phyloP scores from a whole-genome alignment of 2,888 invertebrate genomes.

The Empis livida region DNA sequence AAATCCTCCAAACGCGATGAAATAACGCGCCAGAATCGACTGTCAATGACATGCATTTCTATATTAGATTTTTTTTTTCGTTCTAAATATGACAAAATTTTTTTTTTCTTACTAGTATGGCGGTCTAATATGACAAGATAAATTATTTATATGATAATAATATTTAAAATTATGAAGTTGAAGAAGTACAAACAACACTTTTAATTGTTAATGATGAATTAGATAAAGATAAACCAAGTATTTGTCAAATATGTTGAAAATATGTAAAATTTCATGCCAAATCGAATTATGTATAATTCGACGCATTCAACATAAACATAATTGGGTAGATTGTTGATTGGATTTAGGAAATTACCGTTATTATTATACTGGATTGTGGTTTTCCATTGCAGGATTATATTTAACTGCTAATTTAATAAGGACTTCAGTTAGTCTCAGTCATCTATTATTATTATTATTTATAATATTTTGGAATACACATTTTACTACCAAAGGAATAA shows the following conservation, averaged over 20 bases:
- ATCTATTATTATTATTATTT: constrained; percentile 47
- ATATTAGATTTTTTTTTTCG: too few relatives aligned
- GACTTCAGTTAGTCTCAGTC: constrained; percentile 67
- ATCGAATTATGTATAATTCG: constrained; percentile 68
- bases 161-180: constrained; percentile 49
- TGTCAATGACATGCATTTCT: too few relatives aligned
- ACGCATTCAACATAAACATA: constrained; percentile 67
- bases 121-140: too few relatives aligned
- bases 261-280: constrained; percentile 69
- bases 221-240: constrained; percentile 25
- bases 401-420: constrained; percentile 70
- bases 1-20: too few relatives aligned
- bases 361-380: constrained; percentile 55
- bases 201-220: constrained; percentile 20
- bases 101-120: too few relatives aligned
- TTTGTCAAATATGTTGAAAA: constrained; percentile 48
- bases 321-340: constrained; percentile 77
- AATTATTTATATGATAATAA: constrained; percentile 46
- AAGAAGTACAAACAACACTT: constrained; percentile 25
- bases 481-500: constrained; percentile 71
- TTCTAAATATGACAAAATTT: too few relatives aligned
- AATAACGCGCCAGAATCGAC: too few relatives aligned
- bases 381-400: constrained; percentile 50
- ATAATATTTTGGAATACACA: constrained; percentile 27
- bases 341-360: constrained; percentile 64